phyloP scores from a whole-genome alignment of 2,113 vertebrate species.

The Scatophagus argus region DNA sequence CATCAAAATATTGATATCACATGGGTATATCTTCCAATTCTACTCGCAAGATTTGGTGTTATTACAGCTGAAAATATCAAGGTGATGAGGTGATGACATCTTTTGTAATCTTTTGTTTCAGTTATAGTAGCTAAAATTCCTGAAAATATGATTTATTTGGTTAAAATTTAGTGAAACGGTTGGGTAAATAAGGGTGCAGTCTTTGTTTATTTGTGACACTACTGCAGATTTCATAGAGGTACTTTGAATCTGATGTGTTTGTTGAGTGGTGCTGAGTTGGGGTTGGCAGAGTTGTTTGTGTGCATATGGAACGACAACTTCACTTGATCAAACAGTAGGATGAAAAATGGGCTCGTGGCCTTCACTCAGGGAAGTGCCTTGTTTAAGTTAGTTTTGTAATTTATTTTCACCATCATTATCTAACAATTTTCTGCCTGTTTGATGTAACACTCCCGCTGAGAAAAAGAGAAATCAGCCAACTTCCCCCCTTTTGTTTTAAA shows the following conservation, averaged over 20 bases:
- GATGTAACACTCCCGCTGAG: background rate
- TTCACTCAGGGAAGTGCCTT: background rate
- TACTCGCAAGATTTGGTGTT: background rate
- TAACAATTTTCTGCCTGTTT: slow-evolving; percentile 4
- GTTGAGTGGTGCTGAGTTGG: no score
- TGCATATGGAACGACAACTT: background rate
- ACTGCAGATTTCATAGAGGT: background rate
- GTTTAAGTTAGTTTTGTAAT: slow-evolving; percentile 26
- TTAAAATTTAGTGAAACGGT: background rate
- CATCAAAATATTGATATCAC: no score
- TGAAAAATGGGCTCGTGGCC: background rate
- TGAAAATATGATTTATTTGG: background rate
- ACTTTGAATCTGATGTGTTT: background rate
- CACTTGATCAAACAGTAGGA: background rate
- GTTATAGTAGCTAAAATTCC: background rate
- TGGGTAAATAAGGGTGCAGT: background rate
- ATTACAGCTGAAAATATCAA: background rate
- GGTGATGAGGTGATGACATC: background rate
- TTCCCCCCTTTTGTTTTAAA: slow-evolving; percentile 53
- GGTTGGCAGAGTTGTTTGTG: background rate
- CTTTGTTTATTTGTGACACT: background rate
- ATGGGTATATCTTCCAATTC: background rate
- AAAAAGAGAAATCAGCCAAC: slow-evolving; percentile 53
- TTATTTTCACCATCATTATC: slow-evolving; percentile 24
- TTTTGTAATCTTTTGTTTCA: background rate